Percentiles rank a stretch among this genome's conserved stretches.
These are phyloP conservation scores for Battus philenor DNA, from an alignment of 1,140 invertebrate genomes.

Conservation along the genomic window DNA sequence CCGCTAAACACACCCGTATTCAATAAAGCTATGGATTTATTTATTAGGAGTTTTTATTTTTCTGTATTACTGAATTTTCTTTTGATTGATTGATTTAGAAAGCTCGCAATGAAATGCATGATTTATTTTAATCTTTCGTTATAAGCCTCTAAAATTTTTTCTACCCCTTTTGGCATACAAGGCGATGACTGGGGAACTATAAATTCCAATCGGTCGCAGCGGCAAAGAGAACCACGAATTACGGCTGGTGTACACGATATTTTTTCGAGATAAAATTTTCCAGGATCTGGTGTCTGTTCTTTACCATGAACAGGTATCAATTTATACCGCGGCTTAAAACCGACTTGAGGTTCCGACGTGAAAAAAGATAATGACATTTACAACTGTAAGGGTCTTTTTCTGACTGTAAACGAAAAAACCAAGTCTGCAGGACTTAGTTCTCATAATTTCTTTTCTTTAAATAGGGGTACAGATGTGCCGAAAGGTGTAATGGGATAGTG, in stretches of 20 bases:
- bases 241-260: constrained; percentile 40
- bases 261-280: constrained; percentile 34
- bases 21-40: constrained; percentile 39
- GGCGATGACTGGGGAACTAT: constrained; percentile 33
- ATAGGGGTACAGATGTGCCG: constrained; percentile 35
- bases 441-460: constrained; percentile 37
- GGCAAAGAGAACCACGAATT: constrained; percentile 33
- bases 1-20: constrained; percentile 23
- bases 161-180: constrained; percentile 43
- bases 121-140: constrained; percentile 55
- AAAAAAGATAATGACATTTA: constrained; percentile 45
- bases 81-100: constrained; percentile 18
- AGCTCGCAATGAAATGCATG: constrained; percentile 39
- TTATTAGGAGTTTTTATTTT: constrained; percentile 32
- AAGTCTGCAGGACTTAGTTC: constrained; percentile 41
- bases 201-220: constrained; percentile 34
- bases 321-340: constrained; percentile 55
- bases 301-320: constrained; percentile 41
- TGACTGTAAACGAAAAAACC: constrained; percentile 15
- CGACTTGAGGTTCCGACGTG: constrained; percentile 46
- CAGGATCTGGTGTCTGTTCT: constrained; percentile 41
- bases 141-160: constrained; percentile 45
- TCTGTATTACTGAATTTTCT: constrained; percentile 31
- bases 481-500: constrained; percentile 41
- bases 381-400: constrained; percentile 20